Evolutionary conservation across 1,140 invertebrate species (phyloP).

Genomic region (Scaptomyza hsui): DNA sequence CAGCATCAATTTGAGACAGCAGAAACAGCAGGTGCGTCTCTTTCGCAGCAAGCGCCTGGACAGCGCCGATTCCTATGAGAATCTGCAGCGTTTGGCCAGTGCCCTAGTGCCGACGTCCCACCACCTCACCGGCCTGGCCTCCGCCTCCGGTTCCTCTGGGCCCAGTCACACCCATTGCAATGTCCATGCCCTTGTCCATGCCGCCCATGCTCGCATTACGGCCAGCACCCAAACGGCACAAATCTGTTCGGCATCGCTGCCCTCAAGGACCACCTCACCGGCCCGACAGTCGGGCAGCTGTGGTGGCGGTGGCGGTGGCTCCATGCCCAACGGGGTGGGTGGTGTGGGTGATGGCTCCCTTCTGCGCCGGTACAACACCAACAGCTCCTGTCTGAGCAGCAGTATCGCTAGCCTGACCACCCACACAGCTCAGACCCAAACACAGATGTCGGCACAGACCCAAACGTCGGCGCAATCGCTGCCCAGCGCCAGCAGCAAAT

Average conservation of each 20-base stretch:
- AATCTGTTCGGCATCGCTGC: conserved; percentile 86
- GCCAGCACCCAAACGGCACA: conserved; percentile 88
- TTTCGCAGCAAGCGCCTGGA: conserved; percentile 79
- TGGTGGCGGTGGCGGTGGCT: conserved; percentile 46
- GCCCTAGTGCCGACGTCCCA: conserved; percentile 63
- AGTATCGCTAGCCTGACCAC: conserved; percentile 62
- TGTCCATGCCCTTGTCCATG: conserved; percentile 9
- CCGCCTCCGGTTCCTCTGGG: background rate
- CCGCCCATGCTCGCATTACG: conserved; percentile 2
- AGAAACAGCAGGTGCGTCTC: conserved; percentile 80
- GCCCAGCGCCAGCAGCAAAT: conserved; percentile 64
- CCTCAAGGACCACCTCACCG: conserved; percentile 89
- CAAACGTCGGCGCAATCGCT: conserved; percentile 57
- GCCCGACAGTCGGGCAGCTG: conserved; percentile 85
- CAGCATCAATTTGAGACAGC: conserved; percentile 80
- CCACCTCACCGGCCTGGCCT: conserved; percentile 11
- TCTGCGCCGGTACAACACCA: conserved; percentile 79
- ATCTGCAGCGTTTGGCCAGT: conserved; percentile 78
- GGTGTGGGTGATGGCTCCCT: conserved; percentile 86
- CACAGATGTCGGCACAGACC: conserved; percentile 35
- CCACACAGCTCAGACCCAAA: conserved; percentile 33
- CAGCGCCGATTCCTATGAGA: conserved; percentile 79
- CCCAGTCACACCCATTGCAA: conserved; percentile 24
- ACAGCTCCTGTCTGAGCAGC: conserved; percentile 62
- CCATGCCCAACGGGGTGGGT: conserved; percentile 75